Evolutionary conservation across 2,888 invertebrate genomes (phyloP), one percentile per base, ranked within the genome.

Genomic region (Xestia sexstrigata): DNA sequence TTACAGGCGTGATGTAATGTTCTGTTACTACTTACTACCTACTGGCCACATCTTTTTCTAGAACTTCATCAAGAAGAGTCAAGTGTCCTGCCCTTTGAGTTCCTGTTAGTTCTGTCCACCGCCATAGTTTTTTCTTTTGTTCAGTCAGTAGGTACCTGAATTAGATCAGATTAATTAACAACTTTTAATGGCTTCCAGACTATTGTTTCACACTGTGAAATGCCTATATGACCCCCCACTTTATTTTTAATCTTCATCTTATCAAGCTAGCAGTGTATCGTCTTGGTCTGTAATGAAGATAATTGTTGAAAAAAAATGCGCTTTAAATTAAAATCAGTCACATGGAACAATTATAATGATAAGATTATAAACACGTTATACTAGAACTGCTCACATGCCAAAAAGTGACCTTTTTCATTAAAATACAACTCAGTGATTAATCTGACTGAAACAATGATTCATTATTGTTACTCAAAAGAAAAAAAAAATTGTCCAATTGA

Each of bases 261-360:
- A 82, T 82, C 78, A 55, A 52, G n/a, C 42, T 39, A 35, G 11
- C 55, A 35, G 26, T 55, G 35, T 73, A 73, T 78, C 69, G 20
- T 67, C 52, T 58, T 45, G 30, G 62, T 82, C 45, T 55, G 30
- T 74, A 42, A 52, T 74, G 69, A 39, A 58, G 63, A 79, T 76
- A 58, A 58, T 17, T 52, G 55, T 49, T 20, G 20, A 62, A 67
- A 30, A n/a, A 35, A 45, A 73, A 81, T 73, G 58, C 58, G 67
- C 70, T 76, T 76, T 49, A 39, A 70, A 81, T 58, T 70, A 67
- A 62, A 72, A 83, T 81, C 70, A 76, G 30, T 66, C 60, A 62
- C 55, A 39, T 42, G n/a, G 17, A n/a, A 42, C 26, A 66, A 4
- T 67, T 58, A 35, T 49, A 55, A 23, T 67, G 66, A 81, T 81